Evolutionary conservation across 2,888 invertebrate species (phyloP).

Genomic region (Plagodis dolabraria): DNA sequence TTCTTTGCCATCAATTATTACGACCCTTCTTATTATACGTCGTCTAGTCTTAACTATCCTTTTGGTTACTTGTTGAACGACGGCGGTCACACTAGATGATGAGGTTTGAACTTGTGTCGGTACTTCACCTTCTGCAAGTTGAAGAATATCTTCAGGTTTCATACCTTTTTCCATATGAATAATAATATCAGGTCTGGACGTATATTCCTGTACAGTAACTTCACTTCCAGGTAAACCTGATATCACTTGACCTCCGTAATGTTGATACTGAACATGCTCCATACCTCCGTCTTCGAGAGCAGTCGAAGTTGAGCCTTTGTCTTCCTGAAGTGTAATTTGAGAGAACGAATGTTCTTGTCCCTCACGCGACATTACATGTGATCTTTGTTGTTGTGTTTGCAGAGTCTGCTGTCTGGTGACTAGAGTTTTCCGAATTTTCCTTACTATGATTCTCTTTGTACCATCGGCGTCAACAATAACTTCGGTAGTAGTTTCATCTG

Average conservation of each 20-base stretch:
- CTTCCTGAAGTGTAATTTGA: constrained; percentile 88
- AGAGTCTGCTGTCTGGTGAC: constrained; percentile 87
- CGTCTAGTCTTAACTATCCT: constrained; percentile 90
- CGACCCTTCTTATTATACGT: constrained; percentile 90
- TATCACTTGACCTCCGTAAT: constrained; percentile 86
- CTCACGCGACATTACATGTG: constrained; percentile 82
- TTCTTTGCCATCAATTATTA: constrained; percentile 93
- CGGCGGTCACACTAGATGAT: constrained; percentile 90
- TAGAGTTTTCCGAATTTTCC: constrained; percentile 88
- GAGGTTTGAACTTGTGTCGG: constrained; percentile 83
- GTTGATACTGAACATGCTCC: constrained; percentile 86
- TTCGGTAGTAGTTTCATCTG: constrained; percentile 93
- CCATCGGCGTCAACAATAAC: constrained; percentile 93
- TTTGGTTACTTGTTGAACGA: constrained; percentile 92
- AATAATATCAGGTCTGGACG: constrained; percentile 85
- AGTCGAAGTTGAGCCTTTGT: constrained; percentile 85
- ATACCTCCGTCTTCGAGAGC: constrained; percentile 86
- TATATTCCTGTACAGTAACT: constrained; percentile 87
- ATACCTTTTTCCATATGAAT: constrained; percentile 84
- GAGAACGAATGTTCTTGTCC: constrained; percentile 87
- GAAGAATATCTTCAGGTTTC: constrained; percentile 77
- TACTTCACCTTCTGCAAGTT: constrained; percentile 68
- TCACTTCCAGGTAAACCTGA: constrained; percentile 87
- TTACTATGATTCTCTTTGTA: constrained; percentile 91
- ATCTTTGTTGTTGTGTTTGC: constrained; percentile 86